Conservation (phyloP, 2,113 vertebrate genomes). For the Mionectes macconnelli region DNA sequence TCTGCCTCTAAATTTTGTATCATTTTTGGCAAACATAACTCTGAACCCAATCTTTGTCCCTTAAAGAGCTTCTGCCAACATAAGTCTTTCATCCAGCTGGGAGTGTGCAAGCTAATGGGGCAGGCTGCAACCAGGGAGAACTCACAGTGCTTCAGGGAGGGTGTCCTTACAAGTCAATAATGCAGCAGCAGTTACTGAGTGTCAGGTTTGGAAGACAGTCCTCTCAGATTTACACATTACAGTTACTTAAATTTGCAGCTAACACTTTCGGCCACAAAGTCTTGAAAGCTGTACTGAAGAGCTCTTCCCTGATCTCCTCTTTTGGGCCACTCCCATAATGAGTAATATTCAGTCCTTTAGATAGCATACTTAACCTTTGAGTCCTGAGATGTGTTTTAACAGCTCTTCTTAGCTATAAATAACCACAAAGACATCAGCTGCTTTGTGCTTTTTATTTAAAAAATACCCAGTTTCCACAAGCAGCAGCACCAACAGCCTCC, state of each 20-base stretch:
- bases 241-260: neutral
- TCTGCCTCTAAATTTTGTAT: neutral
- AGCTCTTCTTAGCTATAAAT: neutral
- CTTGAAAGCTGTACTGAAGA: neutral
- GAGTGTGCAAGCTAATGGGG: neutral
- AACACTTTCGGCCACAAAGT: neutral
- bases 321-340: neutral
- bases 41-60: neutral
- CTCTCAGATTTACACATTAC: neutral
- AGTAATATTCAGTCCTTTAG: neutral
- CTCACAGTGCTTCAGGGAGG: neutral
- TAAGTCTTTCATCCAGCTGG: neutral
- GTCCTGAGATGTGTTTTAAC: neutral
- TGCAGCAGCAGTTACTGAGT: neutral
- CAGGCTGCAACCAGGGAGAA: neutral
- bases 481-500: neutral
- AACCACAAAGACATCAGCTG: neutral
- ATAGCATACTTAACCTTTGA: neutral
- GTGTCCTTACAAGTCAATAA: neutral
- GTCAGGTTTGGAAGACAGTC: fast-evolving
- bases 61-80: neutral
- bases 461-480: neutral
- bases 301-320: neutral
- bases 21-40: neutral
- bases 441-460: neutral